A percentile compares a stretch with the other conserved stretches of the same genome.
phyloP scores from a whole-genome alignment of 1,140 invertebrate genomes.

The Megalopta genalis region DNA sequence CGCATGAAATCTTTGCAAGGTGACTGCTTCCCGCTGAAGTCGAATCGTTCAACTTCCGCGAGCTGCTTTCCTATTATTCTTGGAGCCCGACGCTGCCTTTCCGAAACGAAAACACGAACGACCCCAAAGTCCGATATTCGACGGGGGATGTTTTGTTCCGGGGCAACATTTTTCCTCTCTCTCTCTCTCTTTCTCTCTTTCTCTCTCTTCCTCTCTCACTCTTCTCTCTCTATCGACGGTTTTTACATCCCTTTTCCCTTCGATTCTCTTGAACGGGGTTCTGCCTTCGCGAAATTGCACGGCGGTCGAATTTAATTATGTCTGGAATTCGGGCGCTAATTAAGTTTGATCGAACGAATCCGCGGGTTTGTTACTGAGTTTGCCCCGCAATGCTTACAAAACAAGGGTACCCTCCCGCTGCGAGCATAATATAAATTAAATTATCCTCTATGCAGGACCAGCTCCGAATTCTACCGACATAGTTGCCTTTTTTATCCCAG shows the following conservation, averaged over 20 bases:
- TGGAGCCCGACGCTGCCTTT: too few species aligned
- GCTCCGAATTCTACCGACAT: conserved; percentile 56
- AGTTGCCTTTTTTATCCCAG: conserved; percentile 63
- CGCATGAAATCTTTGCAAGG: conserved; percentile 53
- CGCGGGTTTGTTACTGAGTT: conserved; percentile 75
- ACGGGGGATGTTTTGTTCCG: conserved; percentile 23
- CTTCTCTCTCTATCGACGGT: conserved; percentile 23
- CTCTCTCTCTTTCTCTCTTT: not conserved
- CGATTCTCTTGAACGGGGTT: conserved; percentile 18
- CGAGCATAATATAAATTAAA: conserved; percentile 74
- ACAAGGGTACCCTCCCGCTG: conserved; percentile 69
- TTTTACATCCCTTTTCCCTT: conserved; percentile 33
- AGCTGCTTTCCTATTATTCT: too few species aligned
- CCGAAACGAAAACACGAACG: too few species aligned
- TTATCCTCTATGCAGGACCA: conserved; percentile 62
- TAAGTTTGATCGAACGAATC: conserved; percentile 79
- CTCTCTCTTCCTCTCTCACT: not conserved
- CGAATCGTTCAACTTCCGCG: too few species aligned
- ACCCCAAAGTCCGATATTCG: conserved; percentile 17
- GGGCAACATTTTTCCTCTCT: conserved; percentile 34
- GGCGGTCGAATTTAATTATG: conserved; percentile 77
- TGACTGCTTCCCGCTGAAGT: conserved; percentile 22
- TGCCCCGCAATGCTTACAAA: conserved; percentile 73
- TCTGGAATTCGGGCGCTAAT: conserved; percentile 78
- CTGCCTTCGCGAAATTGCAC: conserved; percentile 62